phyloP scores from a whole-genome alignment of 2,113 vertebrate species.

The Tylochromis polylepis region DNA sequence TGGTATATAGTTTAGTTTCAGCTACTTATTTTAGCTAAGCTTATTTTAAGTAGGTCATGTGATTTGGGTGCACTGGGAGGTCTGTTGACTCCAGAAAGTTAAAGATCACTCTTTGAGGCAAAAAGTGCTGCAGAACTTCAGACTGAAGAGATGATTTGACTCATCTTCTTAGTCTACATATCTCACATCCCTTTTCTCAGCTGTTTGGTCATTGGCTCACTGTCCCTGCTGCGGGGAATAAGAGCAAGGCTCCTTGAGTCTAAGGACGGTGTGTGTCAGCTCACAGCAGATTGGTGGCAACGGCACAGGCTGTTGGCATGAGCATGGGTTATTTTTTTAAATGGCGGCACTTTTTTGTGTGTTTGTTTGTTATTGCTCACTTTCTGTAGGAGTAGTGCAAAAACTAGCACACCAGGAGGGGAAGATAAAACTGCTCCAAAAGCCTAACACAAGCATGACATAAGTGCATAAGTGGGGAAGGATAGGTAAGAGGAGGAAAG shows the following conservation, averaged over 20 bases:
- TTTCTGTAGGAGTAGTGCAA: background rate
- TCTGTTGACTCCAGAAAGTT: background rate
- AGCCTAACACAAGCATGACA: slow-evolving; percentile 16
- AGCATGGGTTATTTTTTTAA: background rate
- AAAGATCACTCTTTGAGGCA: background rate
- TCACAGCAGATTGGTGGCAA: slow-evolving; percentile 6
- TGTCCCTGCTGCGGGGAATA: background rate
- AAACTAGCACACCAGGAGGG: slow-evolving; percentile 8
- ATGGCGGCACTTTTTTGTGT: background rate
- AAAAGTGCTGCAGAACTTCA: background rate
- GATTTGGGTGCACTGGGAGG: background rate
- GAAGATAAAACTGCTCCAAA: slow-evolving; percentile 22
- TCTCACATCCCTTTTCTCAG: background rate
- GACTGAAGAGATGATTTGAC: background rate
- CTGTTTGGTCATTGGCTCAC: background rate
- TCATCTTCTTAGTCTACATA: background rate
- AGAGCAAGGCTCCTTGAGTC: background rate
- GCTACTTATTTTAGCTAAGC: background rate
- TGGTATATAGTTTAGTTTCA: background rate
- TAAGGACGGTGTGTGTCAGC: background rate
- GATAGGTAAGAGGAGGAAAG: slow-evolving; percentile 6
- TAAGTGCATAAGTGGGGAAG: slow-evolving; percentile 16
- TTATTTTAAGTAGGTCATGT: background rate
- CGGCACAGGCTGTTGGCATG: background rate
- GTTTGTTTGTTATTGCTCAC: background rate